These are phyloP conservation scores for Lordiphosa clarofinis DNA, from an alignment of 1,140 invertebrate genomes.

Conservation along the genomic window DNA sequence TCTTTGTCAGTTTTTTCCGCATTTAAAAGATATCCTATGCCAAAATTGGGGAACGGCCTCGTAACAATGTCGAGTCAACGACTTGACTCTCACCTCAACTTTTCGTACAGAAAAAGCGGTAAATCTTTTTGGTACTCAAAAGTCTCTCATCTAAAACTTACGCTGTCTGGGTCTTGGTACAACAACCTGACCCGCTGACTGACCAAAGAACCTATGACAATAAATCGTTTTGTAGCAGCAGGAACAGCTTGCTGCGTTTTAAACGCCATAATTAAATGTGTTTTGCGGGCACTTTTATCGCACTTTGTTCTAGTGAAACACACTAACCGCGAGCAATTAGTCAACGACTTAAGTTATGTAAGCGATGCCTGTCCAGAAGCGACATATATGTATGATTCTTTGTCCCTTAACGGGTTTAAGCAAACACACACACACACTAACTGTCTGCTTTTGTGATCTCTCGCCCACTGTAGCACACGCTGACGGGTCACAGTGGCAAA, in stretches of 20 bases:
- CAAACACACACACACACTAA: constrained; percentile 12
- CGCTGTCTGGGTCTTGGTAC: constrained; percentile 4
- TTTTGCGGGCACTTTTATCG: constrained; percentile 49
- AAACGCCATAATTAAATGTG: constrained; percentile 52
- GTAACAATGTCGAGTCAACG: constrained; percentile 31
- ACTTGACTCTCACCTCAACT: constrained; percentile 27
- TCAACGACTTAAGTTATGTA: constrained; percentile 17
- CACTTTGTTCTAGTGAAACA: constrained; percentile 46
- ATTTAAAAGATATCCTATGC: no score
- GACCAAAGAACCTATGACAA: constrained; percentile 46
- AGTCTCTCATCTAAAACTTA: not conserved
- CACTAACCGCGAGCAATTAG: constrained; percentile 38
- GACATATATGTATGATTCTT: not conserved
- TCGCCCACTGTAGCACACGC: constrained; percentile 88
- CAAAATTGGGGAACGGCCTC: no score
- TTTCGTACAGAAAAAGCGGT: constrained; percentile 19
- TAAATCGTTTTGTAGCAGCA: constrained; percentile 30
- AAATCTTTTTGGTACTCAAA: constrained; percentile 4
- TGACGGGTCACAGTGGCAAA: constrained; percentile 98
- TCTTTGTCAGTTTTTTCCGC: no score
- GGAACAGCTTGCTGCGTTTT: constrained; percentile 11
- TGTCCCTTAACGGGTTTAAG: constrained; percentile 37
- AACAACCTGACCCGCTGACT: constrained; percentile 20
- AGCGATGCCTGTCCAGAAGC: constrained; percentile 9
- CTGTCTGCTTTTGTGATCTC: constrained; percentile 21